Conservation (phyloP, 2,113 vertebrate genomes). For the Halichoeres trimaculatus region DNA sequence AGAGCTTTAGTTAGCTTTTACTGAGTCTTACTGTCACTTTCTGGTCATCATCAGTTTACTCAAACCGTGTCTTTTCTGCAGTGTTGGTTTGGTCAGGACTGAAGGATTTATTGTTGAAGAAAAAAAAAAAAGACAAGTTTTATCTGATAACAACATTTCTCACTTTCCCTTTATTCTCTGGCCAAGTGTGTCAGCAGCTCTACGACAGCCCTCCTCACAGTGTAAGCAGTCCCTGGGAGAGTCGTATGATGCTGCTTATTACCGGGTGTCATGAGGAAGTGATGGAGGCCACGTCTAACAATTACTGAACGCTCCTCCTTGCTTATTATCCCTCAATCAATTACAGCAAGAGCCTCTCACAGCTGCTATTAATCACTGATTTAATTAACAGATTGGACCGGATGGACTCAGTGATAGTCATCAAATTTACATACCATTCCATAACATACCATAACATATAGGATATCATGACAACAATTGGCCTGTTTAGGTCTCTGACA, state of each 20-base stretch:
- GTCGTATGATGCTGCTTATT: neutral
- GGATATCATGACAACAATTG: neutral
- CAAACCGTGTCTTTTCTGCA: too few species aligned
- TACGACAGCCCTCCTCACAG: neutral
- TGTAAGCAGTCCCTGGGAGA: neutral
- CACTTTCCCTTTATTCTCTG: neutral
- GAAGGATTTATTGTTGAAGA: too few species aligned
- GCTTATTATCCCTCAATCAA: conserved; percentile 35
- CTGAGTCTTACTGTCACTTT: too few species aligned
- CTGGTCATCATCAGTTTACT: too few species aligned
- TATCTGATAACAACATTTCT: neutral
- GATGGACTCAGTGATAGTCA: conserved; percentile 9
- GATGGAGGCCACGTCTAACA: conserved; percentile 34
- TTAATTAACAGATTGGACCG: conserved; percentile 36
- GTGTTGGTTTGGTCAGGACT: too few species aligned
- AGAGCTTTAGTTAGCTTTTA: too few species aligned
- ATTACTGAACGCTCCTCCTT: conserved; percentile 24
- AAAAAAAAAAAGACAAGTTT: too few species aligned
- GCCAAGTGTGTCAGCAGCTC: neutral
- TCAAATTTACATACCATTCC: conserved; percentile 9
- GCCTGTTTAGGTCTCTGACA: neutral
- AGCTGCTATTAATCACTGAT: conserved; percentile 35
- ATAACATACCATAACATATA: neutral
- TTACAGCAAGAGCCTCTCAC: conserved; percentile 1
- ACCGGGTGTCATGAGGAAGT: neutral